Conservation (phyloP, 2,797 vertebrate species). For the Sternotherus odoratus region DNA sequence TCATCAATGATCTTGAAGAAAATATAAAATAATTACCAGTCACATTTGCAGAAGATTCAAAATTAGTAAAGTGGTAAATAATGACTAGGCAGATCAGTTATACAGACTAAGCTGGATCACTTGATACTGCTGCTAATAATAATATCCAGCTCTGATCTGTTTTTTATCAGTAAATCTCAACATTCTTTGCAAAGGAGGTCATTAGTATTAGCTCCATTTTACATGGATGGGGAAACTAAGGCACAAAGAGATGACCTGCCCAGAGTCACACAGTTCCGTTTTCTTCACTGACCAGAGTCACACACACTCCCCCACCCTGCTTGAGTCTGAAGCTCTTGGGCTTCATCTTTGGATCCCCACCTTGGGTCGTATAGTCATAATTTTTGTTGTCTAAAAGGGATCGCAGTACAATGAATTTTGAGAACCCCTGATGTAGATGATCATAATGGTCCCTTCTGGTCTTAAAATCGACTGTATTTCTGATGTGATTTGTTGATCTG, state of each 20-base stretch:
- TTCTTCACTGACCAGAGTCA: not conserved
- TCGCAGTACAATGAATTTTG: too few relatives aligned
- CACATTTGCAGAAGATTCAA: not conserved
- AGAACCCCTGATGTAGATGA: too few relatives aligned
- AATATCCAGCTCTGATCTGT: not conserved
- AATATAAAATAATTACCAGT: not conserved
- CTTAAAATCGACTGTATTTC: too few relatives aligned
- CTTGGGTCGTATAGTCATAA: too few relatives aligned
- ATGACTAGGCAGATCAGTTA: not conserved
- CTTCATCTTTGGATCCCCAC: too few relatives aligned
- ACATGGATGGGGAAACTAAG: not conserved
- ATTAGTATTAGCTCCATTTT: not conserved
- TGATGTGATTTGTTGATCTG: too few relatives aligned
- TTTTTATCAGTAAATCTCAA: not conserved
- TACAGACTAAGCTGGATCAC: not conserved
- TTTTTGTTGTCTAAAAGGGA: too few relatives aligned
- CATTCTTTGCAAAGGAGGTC: not conserved
- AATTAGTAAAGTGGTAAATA: not conserved
- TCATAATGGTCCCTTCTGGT: too few relatives aligned
- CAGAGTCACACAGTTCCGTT: not conserved
- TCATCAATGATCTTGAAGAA: not conserved
- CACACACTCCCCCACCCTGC: too few relatives aligned
- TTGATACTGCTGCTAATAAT: not conserved
- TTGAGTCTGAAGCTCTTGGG: too few relatives aligned
- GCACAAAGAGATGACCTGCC: not conserved